Conservation (phyloP, 2,113 vertebrate genomes). For the Orcinus orca region DNA sequence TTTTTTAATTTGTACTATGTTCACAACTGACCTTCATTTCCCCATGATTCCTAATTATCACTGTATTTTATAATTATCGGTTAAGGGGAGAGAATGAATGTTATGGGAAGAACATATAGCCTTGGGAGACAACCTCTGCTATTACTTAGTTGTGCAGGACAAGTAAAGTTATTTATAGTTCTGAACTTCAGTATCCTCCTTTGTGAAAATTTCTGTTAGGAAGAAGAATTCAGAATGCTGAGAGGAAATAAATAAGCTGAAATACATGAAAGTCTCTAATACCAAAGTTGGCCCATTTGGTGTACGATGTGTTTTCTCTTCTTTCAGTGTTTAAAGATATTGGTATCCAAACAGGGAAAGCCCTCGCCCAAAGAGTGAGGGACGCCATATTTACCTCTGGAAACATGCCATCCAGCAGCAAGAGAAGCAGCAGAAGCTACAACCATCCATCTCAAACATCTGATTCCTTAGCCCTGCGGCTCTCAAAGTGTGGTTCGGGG, state of each 20-base stretch:
- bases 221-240: neutral
- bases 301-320: neutral
- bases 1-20: neutral
- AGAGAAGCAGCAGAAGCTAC: neutral
- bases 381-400: neutral
- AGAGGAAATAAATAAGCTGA: neutral
- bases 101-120: neutral
- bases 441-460: too few species aligned
- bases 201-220: neutral
- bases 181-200: neutral
- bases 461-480: fast-evolving
- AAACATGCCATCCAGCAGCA: neutral
- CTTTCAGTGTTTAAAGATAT: neutral
- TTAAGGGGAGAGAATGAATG: neutral
- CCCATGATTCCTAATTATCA: neutral
- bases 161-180: neutral
- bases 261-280: neutral
- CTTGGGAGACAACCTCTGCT: neutral
- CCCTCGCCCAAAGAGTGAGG: neutral
- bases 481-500: neutral
- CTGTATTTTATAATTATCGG: neutral
- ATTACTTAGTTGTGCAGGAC: neutral
- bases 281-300: too few species aligned
- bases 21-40: neutral
- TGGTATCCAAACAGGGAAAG: neutral